Conservation (phyloP, 2,888 invertebrate genomes). For the Tuta absoluta region DNA sequence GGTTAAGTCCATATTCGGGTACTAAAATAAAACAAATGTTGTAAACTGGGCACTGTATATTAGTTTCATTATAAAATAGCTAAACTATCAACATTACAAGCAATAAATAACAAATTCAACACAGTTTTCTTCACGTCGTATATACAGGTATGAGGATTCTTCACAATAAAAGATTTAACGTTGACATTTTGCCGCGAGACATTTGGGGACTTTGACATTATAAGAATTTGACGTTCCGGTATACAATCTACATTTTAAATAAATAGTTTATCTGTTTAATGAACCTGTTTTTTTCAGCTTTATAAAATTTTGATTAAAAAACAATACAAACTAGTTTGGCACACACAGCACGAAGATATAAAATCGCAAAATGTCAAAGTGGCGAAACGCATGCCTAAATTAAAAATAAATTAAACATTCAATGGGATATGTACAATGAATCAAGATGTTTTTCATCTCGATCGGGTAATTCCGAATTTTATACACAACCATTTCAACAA, state of each 20-base stretch:
- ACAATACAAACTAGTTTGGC: conserved; percentile 7
- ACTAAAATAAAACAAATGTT: conserved; percentile 53
- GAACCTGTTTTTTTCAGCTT: background rate
- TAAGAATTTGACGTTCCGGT: background rate
- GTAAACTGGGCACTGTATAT: conserved; percentile 67
- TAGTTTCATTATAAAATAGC: conserved; percentile 72
- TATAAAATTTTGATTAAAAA: background rate
- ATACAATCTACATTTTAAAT: background rate
- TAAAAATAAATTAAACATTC: conserved; percentile 22
- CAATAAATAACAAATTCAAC: conserved; percentile 77
- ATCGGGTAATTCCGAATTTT: conserved; percentile 16
- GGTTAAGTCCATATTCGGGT: background rate
- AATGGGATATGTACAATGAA: conserved; percentile 23
- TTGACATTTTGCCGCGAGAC: conserved; percentile 16
- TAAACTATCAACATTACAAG: conserved; percentile 66
- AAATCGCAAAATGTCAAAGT: conserved; percentile 14
- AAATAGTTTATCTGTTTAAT: background rate
- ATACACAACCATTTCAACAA: conserved; percentile 16
- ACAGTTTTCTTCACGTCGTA: conserved; percentile 63
- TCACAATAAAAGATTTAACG: conserved; percentile 29
- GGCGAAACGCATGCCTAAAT: background rate
- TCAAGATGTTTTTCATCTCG: background rate
- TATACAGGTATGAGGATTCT: conserved; percentile 61
- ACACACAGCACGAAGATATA: conserved; percentile 2
- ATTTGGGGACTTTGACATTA: background rate